A percentile compares a stretch with the other conserved stretches of the same genome.
phyloP scores from a whole-genome alignment of 2,113 vertebrate species.

The Rhinolophus sinicus region DNA sequence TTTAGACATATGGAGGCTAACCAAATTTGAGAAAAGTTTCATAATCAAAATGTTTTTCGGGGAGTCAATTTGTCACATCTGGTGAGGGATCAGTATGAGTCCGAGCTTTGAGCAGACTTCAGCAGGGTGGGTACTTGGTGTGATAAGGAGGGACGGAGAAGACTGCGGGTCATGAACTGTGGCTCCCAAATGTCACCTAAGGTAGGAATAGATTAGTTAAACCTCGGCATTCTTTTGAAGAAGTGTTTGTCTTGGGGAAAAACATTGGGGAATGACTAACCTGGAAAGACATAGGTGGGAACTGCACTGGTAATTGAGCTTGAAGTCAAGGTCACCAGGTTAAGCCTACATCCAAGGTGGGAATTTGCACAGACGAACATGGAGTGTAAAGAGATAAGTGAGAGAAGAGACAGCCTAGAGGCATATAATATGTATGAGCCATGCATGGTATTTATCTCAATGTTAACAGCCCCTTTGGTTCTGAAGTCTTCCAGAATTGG shows the following conservation, averaged over 20 bases:
- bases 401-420: neutral
- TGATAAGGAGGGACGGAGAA: neutral
- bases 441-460: neutral
- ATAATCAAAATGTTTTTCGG: neutral
- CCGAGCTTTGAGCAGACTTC: neutral
- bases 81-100: neutral
- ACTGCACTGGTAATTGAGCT: neutral
- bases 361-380: neutral
- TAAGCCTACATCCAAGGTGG: neutral
- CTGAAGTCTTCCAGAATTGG: neutral
- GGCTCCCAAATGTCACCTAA: neutral
- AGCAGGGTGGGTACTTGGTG: neutral
- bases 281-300: neutral
- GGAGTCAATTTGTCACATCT: neutral
- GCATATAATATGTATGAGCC: neutral
- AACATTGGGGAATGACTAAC: neutral
- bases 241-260: neutral
- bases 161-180: neutral
- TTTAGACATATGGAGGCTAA: neutral
- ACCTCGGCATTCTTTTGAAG: neutral
- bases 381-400: neutral
- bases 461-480: neutral
- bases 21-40: neutral
- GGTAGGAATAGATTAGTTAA: neutral
- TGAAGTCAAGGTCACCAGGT: neutral